Conservation (phyloP, 35 echinoderm and acorn worm species). For the Apostichopus californicus region DNA sequence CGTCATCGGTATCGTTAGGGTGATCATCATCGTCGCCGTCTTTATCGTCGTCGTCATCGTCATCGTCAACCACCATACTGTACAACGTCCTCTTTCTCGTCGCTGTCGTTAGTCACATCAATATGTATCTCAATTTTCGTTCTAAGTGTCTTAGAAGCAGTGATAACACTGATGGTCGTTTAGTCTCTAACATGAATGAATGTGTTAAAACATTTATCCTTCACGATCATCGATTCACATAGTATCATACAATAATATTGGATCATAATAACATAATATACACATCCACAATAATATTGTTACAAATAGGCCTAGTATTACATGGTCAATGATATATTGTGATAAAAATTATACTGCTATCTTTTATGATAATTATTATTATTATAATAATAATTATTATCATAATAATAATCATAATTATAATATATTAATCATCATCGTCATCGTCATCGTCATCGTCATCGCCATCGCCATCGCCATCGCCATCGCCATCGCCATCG, state of each 20-base stretch:
- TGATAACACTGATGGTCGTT: not conserved
- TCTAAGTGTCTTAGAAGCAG: not conserved
- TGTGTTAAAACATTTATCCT: not conserved
- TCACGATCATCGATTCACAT: not conserved
- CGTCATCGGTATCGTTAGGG: not conserved
- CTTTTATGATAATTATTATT: too few relatives aligned
- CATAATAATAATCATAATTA: too few relatives aligned
- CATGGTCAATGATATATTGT: too few relatives aligned
- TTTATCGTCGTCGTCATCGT: not conserved
- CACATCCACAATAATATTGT: too few relatives aligned
- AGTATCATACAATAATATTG: too few relatives aligned
- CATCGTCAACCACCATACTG: not conserved
- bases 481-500: too few relatives aligned
- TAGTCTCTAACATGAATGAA: not conserved
- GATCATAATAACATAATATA: not conserved
- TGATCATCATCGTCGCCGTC: not conserved
- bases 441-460: too few relatives aligned
- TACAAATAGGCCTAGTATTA: too few relatives aligned
- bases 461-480: too few relatives aligned
- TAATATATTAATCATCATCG: too few relatives aligned
- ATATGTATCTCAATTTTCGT: not conserved
- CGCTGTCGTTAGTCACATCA: not conserved
- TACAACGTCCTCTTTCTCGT: not conserved
- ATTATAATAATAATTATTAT: too few relatives aligned
- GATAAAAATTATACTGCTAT: too few relatives aligned